Base-by-base conservation (phyloP, 2,888 invertebrate genomes). In the Melanostoma scalare region DNA sequence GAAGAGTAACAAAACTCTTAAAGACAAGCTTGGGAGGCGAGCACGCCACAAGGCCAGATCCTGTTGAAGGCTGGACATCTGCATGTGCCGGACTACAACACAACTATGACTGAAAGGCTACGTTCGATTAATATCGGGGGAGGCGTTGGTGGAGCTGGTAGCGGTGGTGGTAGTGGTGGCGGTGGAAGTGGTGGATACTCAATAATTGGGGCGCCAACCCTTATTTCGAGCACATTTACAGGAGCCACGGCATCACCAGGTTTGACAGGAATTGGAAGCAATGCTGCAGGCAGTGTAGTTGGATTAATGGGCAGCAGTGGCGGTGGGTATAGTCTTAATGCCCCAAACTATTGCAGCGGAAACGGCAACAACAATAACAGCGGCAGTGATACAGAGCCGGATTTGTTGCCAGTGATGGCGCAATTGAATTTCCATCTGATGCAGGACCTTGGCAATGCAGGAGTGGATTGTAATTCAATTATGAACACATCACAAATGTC, bases 401-500 rank as follows among this genome's bases (percentile, higher is more conserved):
- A 75, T 86, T 85, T 86, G 84, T 85, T 80, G 58, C 87, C 50
- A 85, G 86, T 78, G 85, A 86, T 88, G 78, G 89, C 90, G 36
- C 89, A 89, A 86, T 86, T 89, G 69, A 90, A 89, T 86, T 90
- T 90, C 67, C 89, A 90, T 86, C 84, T 90, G 74, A 84, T 90
- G 86, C 88, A 89, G 67, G 86, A 87, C 30, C 77, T 78, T 9
- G 85, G 85, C 65, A 87, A 73, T 74, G 87, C 86, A 48, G 86
- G 87, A 81, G 87, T 86, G 72, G 91, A 90, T 80, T 88, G 87
- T 86, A 90, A 89, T 86, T 89, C 89, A 82, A 89, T 91, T 85
- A 91, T 91, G 91, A 91, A 91, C 79, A 87, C 91, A 88, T 91
- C 91, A 87, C 91, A 91, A 88, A 91, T 91, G 86, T 91, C 91